phyloP scores from a whole-genome alignment of 2,113 vertebrate species.

The Alaudala cheleensis region DNA sequence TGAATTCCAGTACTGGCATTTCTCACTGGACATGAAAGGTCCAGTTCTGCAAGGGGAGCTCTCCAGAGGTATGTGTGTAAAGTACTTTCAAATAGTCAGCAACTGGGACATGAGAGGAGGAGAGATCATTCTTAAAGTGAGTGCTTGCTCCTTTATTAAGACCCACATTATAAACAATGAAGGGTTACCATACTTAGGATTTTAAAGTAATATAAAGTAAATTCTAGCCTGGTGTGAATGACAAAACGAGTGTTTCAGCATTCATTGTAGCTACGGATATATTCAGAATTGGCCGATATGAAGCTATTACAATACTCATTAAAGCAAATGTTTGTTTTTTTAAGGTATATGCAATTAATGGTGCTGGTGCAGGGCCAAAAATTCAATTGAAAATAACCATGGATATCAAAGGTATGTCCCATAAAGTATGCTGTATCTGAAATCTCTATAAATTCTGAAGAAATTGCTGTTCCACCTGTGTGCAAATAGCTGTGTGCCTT shows the following conservation, averaged over 20 bases:
- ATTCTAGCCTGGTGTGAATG: not conserved
- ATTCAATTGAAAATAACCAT: slow-evolving; percentile 88
- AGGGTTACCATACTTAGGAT: not conserved
- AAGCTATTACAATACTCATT: not conserved
- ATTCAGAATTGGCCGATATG: not conserved
- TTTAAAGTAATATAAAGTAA: not conserved
- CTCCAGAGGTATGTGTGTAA: not conserved
- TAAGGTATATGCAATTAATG: slow-evolving; percentile 92
- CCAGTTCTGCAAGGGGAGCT: not conserved
- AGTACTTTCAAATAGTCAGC: not conserved
- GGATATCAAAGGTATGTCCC: slow-evolving; percentile 87
- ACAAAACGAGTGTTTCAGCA: not conserved
- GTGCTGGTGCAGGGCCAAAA: slow-evolving; percentile 89
- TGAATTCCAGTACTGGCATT: not conserved
- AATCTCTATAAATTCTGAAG: not conserved
- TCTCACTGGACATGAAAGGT: not conserved
- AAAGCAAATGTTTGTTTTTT: slow-evolving; percentile 10
- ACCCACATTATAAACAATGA: not conserved
- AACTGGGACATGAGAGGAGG: not conserved
- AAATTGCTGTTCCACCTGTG: not conserved
- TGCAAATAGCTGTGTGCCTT: not conserved
- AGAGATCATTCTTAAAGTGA: not conserved
- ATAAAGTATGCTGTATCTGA: not conserved
- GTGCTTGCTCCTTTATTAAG: not conserved
- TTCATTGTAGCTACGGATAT: not conserved